These are phyloP conservation scores for Netta rufina DNA, from an alignment of 2,797 vertebrate genomes.

Conservation along the genomic window DNA sequence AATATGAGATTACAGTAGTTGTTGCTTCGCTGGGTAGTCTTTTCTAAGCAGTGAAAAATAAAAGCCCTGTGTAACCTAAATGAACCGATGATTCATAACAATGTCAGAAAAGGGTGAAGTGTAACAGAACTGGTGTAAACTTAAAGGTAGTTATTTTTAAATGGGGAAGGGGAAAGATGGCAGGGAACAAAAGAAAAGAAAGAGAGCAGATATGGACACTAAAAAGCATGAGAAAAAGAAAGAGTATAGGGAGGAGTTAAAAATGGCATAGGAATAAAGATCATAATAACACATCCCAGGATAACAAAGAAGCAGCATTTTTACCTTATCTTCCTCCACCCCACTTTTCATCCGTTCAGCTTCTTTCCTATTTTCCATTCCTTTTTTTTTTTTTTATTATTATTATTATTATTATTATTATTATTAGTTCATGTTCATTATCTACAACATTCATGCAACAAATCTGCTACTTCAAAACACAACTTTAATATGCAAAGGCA, in stretches of 20 bases:
- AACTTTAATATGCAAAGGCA: neutral
- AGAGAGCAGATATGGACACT: neutral
- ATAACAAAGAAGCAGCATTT: neutral
- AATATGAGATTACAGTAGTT: fast-evolving
- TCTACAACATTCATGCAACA: neutral
- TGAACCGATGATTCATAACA: neutral
- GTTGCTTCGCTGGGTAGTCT: neutral
- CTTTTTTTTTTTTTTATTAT: neutral
- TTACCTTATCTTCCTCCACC: neutral
- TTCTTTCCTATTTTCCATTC: neutral
- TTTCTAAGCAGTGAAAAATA: neutral
- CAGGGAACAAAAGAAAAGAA: neutral
- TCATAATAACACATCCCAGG: neutral
- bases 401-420: no score
- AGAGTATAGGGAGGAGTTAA: neutral
- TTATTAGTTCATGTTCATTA: neutral
- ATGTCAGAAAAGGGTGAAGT: neutral
- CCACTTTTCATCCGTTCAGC: neutral
- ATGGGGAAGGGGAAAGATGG: neutral
- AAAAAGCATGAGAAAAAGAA: neutral
- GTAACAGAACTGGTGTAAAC: neutral
- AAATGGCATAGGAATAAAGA: neutral
- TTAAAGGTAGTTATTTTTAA: neutral
- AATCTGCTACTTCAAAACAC: neutral
- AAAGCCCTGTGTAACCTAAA: neutral